These are phyloP conservation scores for Drosophila emarginata DNA, from an alignment of 2,888 invertebrate genomes.

Conservation along the genomic window DNA sequence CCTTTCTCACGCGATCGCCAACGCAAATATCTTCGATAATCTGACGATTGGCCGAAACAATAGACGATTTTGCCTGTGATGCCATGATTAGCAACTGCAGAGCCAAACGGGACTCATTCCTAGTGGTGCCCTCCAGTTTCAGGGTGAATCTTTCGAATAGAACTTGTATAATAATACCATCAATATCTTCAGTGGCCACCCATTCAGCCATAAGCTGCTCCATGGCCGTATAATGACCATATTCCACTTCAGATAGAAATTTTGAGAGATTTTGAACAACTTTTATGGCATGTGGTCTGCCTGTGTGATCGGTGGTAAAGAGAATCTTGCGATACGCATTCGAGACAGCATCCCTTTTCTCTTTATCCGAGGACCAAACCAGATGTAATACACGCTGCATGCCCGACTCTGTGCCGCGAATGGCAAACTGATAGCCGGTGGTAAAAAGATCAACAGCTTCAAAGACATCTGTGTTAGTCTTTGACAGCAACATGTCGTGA, in stretches of 20 bases:
- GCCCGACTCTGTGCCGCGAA: constrained; percentile 88
- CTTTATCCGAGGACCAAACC: constrained; percentile 92
- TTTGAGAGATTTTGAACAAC: constrained; percentile 85
- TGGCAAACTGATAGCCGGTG: constrained; percentile 89
- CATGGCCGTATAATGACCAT: constrained; percentile 85
- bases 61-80: constrained; percentile 85
- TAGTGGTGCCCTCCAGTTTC: constrained; percentile 87
- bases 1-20: constrained; percentile 81
- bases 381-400: constrained; percentile 90
- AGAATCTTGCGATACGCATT: constrained; percentile 87
- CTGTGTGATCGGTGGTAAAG: constrained; percentile 80
- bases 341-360: constrained; percentile 88
- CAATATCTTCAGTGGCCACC: constrained; percentile 84
- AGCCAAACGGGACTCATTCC: constrained; percentile 89
- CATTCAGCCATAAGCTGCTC: constrained; percentile 86
- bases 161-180: constrained; percentile 85
- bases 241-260: constrained; percentile 84
- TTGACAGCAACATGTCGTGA: constrained; percentile 88
- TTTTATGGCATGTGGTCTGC: constrained; percentile 83
- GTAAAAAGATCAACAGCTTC: constrained; percentile 96
- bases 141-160: constrained; percentile 93
- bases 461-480: constrained; percentile 89
- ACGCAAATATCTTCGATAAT: constrained; percentile 89
- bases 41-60: constrained; percentile 87
- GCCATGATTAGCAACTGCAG: constrained; percentile 91